Conservation (phyloP, 1,140 invertebrate species). For the Schmidtea mediterranea region DNA sequence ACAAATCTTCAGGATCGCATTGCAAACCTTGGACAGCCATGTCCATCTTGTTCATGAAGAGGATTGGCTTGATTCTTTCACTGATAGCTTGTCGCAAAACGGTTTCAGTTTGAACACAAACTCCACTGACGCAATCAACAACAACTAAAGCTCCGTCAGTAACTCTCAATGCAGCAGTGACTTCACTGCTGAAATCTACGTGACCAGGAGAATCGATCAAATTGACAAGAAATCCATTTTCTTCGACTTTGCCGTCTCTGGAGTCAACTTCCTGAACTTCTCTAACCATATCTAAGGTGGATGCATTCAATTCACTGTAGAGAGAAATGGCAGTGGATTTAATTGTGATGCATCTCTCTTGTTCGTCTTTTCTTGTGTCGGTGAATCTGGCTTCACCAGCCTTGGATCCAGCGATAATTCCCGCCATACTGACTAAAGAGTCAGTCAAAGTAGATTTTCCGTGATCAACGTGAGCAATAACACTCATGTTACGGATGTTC, state of each 20-base stretch:
- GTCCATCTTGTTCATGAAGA: constrained; percentile 99
- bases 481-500: constrained; percentile 99
- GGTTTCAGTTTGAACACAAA: constrained; percentile 96
- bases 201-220: constrained; percentile 94
- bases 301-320: constrained; percentile 61
- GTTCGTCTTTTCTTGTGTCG: constrained; percentile 95
- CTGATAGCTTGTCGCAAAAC: constrained; percentile 92
- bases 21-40: constrained; percentile 77
- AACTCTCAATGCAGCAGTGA: constrained; percentile 78
- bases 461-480: constrained; percentile 99
- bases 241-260: constrained; percentile 43
- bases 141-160: constrained; percentile 95
- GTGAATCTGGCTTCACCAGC: constrained; percentile 96
- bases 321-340: constrained; percentile 65
- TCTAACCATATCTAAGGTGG: constrained; percentile 21
- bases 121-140: constrained; percentile 96
- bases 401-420: constrained; percentile 90
- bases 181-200: constrained; percentile 96
- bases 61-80: constrained; percentile 88
- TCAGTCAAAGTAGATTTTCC: constrained; percentile 98
- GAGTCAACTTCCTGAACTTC: constrained; percentile 69
- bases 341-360: constrained; percentile 97
- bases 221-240: constrained; percentile 82
- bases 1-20: constrained; percentile 67
- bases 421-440: constrained; percentile 92